These are phyloP conservation scores for Tridacna crocea DNA, from an alignment of 2,888 invertebrate species.

Conservation along the genomic window DNA sequence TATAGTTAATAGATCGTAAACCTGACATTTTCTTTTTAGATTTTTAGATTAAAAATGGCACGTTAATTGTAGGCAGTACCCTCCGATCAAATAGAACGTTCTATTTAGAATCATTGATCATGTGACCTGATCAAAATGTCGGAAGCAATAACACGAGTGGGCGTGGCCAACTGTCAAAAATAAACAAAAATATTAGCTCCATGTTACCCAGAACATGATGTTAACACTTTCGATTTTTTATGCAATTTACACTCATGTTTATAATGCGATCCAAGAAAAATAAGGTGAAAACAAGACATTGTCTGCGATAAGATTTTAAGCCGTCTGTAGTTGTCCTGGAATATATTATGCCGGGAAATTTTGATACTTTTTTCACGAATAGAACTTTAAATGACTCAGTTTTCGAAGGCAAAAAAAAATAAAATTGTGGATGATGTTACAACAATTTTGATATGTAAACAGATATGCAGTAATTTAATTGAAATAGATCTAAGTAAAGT, in stretches of 20 bases:
- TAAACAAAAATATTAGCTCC: slow-evolving; percentile 16
- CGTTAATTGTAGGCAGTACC: background rate
- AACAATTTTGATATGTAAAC: no score
- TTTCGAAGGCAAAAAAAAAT: no score
- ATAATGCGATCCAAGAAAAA: background rate
- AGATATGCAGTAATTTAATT: no score
- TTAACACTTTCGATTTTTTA: background rate
- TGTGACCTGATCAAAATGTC: slow-evolving; percentile 75
- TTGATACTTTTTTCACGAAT: no score
- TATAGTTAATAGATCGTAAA: background rate
- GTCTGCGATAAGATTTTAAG: background rate
- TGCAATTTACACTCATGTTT: background rate
- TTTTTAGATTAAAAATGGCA: background rate
- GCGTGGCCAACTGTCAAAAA: slow-evolving; percentile 35
- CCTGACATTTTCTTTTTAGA: background rate
- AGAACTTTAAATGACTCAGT: no score
- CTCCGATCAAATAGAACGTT: slow-evolving; percentile 8
- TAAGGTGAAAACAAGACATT: background rate
- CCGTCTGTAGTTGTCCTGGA: background rate
- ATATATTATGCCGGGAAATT: background rate
- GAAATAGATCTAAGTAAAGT: no score
- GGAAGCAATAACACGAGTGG: slow-evolving; percentile 38
- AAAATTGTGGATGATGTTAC: no score
- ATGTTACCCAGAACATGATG: background rate
- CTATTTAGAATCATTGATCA: slow-evolving; percentile 56